phyloP scores from a whole-genome alignment of 2,888 invertebrate species.

The Deilephila porcellus region DNA sequence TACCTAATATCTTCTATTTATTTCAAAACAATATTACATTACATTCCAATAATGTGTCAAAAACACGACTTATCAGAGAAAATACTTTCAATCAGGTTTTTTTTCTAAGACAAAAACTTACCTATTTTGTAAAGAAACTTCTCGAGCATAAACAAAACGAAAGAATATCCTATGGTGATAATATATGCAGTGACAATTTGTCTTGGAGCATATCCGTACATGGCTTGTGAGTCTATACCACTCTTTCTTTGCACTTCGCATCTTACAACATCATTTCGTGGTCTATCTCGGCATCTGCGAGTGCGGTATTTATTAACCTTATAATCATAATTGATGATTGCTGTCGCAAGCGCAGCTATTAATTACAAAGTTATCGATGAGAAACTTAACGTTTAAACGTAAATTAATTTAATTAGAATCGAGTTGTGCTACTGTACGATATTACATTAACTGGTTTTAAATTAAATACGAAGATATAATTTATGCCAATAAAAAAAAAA shows the following conservation, averaged over 20 bases:
- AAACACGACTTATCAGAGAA: not conserved
- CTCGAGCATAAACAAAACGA: not conserved
- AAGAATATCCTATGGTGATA: not conserved
- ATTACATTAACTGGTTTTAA: not conserved
- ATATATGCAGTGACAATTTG: constrained; percentile 6
- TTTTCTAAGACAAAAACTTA: not conserved
- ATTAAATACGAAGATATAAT: not conserved
- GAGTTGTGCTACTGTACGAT: not conserved
- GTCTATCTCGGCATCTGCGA: not conserved
- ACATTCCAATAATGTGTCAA: not conserved
- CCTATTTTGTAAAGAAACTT: not conserved
- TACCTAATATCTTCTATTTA: no score
- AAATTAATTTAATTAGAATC: constrained; percentile 4
- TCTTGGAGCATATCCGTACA: not conserved
- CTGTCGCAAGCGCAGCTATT: not conserved
- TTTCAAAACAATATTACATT: not conserved
- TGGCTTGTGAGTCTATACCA: not conserved
- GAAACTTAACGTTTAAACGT: not conserved
- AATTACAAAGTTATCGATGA: constrained; percentile 2
- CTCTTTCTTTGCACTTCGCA: constrained; percentile 6
- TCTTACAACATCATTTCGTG: not conserved
- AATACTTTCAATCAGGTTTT: not conserved
- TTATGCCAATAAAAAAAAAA: not conserved
- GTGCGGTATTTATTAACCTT: constrained; percentile 3
- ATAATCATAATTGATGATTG: not conserved